Evolutionary conservation across 1,140 invertebrate genomes (phyloP).

Genomic region (Samia ricini): DNA sequence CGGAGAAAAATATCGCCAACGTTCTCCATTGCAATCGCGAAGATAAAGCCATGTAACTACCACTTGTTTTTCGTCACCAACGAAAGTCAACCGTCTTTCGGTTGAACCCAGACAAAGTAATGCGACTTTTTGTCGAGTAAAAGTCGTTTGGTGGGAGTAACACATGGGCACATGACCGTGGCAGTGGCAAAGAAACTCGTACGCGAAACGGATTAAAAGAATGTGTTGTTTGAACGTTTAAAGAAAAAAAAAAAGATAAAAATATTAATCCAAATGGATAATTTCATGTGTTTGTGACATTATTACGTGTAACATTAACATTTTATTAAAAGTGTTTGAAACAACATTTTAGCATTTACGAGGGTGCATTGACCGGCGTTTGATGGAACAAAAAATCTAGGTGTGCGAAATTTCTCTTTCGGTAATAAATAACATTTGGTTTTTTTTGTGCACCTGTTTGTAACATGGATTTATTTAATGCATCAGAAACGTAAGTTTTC

Average conservation of each 20-base stretch:
- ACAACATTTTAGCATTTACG: background rate
- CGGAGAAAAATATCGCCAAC: background rate
- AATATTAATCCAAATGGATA: background rate
- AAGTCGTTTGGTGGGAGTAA: slow-evolving; percentile 9
- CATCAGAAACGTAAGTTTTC: background rate
- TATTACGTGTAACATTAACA: slow-evolving; percentile 1
- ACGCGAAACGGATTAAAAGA: slow-evolving; percentile 13
- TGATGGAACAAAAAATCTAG: background rate
- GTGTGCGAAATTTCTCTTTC: slow-evolving; percentile 22
- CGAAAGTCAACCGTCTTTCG: slow-evolving; percentile 14
- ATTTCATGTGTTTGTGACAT: background rate
- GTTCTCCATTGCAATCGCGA: slow-evolving; percentile 16
- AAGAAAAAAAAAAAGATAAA: slow-evolving; percentile 2
- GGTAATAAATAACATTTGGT: slow-evolving; percentile 8
- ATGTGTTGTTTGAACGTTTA: slow-evolving; percentile 18
- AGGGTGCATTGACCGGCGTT: slow-evolving; percentile 1
- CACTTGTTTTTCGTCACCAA: slow-evolving; percentile 3
- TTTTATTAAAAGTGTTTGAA: slow-evolving; percentile 2
- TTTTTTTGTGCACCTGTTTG: slow-evolving; percentile 6
- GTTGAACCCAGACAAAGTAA: background rate
- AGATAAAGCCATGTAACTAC: background rate
- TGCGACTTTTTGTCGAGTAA: slow-evolving; percentile 9
- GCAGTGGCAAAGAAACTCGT: slow-evolving; percentile 11
- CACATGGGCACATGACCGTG: slow-evolving; percentile 12
- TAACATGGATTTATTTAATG: slow-evolving; percentile 3